Base-by-base conservation (phyloP, 1,140 invertebrate genomes). In the Meloidogyne exigua region DNA sequence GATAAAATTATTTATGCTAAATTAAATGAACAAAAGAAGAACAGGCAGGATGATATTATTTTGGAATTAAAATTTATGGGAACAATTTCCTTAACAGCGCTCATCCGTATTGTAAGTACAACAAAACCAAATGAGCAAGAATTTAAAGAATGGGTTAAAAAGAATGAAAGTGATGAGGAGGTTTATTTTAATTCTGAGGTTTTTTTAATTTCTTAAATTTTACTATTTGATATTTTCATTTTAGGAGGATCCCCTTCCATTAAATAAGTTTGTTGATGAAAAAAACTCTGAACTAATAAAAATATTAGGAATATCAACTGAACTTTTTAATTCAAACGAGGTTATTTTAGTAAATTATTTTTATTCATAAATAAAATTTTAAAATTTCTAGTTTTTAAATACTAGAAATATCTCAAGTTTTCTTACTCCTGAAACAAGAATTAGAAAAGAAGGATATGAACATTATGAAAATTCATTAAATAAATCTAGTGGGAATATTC, bases 21-120 rank as follows among this genome's bases (percentile, higher is more conserved):
- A 39, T 67, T 67, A 39, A 67, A 39, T n/a, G 71, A 63, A 5
- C 39, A 72, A 36, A 36, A 42, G 25, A 39, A 25, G 2, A 73
- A 28, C 13, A 73, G 25, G 28, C 12, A 13, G 9, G 72, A 21
- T 13, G 57, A 73, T 26, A 32, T 36, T 23, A 42, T 73, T 28
- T 36, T 73, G 57, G 57, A 73, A 36, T 36, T 73, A 36, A 73
- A 73, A 73, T 62, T 73, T 62, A 73, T 65, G 57, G 72, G 72
- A 62, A 73, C 72, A 23, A 32, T 73, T 26, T 73, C 72, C 10
- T 39, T 57, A 36, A 32, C 72, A 23, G 44, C 57, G 21, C 72
- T 73, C 23, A 73, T 65, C 39, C 65, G 65, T 65, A 32, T 73
- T 73, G 72, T 65, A 9, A 73, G 57, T 65, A 28, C 62, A 10